Evolutionary conservation across 2,888 invertebrate genomes (phyloP).

Genomic region (Sinohyriopsis cumingii): DNA sequence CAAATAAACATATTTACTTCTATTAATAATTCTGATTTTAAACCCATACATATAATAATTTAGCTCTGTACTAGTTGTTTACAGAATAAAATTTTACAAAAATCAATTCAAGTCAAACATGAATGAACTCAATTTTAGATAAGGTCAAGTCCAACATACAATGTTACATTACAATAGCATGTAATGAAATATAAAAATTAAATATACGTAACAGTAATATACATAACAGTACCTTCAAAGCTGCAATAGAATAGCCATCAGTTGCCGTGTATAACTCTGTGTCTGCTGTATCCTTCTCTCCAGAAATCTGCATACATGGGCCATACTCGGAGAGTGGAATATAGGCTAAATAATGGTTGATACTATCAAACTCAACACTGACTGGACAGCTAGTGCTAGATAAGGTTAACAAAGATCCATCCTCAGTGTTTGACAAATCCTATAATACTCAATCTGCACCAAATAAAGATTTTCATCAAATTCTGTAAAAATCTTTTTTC

Average conservation of each 20-base stretch:
- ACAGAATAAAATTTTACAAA: too few species aligned
- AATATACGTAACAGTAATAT: slow-evolving; percentile 10
- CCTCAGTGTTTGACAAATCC: neutral
- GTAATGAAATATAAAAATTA: too few species aligned
- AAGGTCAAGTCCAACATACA: too few species aligned
- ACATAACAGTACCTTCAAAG: slow-evolving; percentile 50
- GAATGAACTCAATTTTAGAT: too few species aligned
- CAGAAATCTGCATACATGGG: slow-evolving; percentile 46
- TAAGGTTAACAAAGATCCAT: slow-evolving; percentile 1
- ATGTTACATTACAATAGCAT: too few species aligned
- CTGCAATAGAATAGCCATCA: slow-evolving; percentile 60
- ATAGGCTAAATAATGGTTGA: slow-evolving; percentile 47
- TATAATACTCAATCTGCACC: neutral
- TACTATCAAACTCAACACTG: slow-evolving; percentile 33
- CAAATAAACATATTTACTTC: too few species aligned
- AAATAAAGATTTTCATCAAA: slow-evolving; percentile 4
- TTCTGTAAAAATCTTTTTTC: neutral
- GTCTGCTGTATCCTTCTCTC: slow-evolving; percentile 23
- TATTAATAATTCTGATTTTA: too few species aligned
- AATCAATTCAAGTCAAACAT: too few species aligned
- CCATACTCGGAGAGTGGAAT: slow-evolving; percentile 61
- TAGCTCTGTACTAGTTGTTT: too few species aligned
- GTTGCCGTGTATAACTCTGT: slow-evolving; percentile 44
- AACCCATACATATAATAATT: too few species aligned
- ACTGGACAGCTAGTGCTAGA: slow-evolving; percentile 31